These are phyloP conservation scores for Nothobranchius furzeri DNA, from an alignment of 2,113 vertebrate genomes.

Conservation along the genomic window DNA sequence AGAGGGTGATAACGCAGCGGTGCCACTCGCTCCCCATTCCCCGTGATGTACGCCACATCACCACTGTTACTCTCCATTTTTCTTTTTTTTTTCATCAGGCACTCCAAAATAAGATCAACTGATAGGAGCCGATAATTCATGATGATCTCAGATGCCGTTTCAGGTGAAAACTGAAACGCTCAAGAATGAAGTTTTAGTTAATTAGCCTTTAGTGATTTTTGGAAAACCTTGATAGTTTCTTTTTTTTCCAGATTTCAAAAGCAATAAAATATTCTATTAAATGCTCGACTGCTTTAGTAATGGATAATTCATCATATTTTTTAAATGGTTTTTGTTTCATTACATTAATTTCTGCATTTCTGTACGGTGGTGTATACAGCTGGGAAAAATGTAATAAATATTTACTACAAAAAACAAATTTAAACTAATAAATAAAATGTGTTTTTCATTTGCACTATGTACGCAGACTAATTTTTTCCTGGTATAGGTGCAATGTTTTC, in stretches of 20 bases:
- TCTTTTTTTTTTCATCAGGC: slow-evolving; percentile 60
- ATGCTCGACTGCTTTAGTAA: slow-evolving; percentile 43
- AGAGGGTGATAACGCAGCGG: slow-evolving; percentile 50
- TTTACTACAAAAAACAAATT: slow-evolving; percentile 1
- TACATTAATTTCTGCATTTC: background rate
- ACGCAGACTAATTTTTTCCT: background rate
- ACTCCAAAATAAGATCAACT: slow-evolving; percentile 66
- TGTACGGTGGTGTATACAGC: background rate
- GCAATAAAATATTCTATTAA: slow-evolving; percentile 19
- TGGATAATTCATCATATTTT: slow-evolving; percentile 33
- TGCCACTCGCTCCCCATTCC: slow-evolving; percentile 57
- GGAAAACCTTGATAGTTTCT: slow-evolving; percentile 45
- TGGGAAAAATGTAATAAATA: background rate
- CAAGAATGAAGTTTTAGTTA: slow-evolving; percentile 15
- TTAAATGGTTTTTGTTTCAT: background rate
- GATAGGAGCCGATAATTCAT: slow-evolving; percentile 69
- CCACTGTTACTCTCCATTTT: slow-evolving; percentile 54
- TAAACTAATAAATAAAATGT: too few species aligned
- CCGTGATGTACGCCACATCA: slow-evolving; percentile 65
- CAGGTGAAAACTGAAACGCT: slow-evolving; percentile 55
- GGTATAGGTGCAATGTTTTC: background rate
- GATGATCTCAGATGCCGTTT: slow-evolving; percentile 68
- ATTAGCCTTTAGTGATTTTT: slow-evolving; percentile 42
- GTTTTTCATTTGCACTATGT: too few species aligned
- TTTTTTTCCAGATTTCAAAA: slow-evolving; percentile 39